These are phyloP conservation scores for Globodera rostochiensis DNA, from an alignment of 1,140 invertebrate genomes.

Conservation along the genomic window DNA sequence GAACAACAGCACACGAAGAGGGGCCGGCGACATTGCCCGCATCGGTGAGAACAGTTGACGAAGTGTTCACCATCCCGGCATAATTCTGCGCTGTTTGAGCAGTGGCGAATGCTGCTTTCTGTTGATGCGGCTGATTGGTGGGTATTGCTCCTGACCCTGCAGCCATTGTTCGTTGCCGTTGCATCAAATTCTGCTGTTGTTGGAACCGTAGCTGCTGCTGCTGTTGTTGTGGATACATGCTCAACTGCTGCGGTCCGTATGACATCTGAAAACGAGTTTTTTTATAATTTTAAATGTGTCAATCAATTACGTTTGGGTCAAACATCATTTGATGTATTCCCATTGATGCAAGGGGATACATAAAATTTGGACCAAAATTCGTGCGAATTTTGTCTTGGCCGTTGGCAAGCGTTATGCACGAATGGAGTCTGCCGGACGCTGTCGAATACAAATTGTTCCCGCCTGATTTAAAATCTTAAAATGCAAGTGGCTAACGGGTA, in stretches of 20 bases:
- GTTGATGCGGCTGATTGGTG: constrained; percentile 21
- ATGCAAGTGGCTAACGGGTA: too few relatives aligned
- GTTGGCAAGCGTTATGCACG: too few relatives aligned
- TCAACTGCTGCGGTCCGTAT: constrained; percentile 26
- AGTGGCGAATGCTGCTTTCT: constrained; percentile 17
- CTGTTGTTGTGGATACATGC: constrained; percentile 13
- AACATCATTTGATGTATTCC: constrained; percentile 34
- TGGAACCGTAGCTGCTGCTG: constrained; percentile 18
- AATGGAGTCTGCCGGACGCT: too few relatives aligned
- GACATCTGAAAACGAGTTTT: not conserved
- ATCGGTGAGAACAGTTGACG: not conserved
- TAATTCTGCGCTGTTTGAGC: constrained; percentile 19
- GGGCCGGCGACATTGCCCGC: constrained; percentile 71
- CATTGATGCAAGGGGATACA: constrained; percentile 22
- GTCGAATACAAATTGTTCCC: too few relatives aligned
- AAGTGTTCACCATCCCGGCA: constrained; percentile 12
- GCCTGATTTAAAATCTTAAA: too few relatives aligned
- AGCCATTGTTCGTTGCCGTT: not conserved
- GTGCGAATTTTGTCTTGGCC: too few relatives aligned
- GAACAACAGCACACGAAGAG: constrained; percentile 12
- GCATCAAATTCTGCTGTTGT: not conserved
- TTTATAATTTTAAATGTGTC: not conserved
- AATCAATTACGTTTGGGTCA: constrained; percentile 15
- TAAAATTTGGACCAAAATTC: too few relatives aligned
- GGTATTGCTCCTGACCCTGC: not conserved